These are phyloP conservation scores for Galago senegalensis DNA, from an alignment of 2,797 vertebrate genomes.

Conservation along the genomic window DNA sequence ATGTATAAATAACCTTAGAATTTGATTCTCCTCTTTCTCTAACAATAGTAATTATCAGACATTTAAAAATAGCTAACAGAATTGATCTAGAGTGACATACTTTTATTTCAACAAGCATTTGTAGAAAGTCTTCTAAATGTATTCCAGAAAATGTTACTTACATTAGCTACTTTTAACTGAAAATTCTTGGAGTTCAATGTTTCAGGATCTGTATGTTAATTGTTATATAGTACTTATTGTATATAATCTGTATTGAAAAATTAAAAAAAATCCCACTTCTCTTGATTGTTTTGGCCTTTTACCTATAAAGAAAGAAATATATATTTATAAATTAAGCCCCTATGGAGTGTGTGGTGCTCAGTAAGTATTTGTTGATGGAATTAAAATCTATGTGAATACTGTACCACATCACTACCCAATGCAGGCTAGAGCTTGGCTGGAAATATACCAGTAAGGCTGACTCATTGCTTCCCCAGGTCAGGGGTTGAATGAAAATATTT, in stretches of 20 bases:
- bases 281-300: neutral
- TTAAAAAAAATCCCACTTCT: neutral
- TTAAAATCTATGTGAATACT: slow-evolving; percentile 23
- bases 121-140: slow-evolving; percentile 41
- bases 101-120: slow-evolving; percentile 53
- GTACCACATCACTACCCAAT: neutral
- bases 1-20: neutral
- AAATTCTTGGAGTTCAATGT: slow-evolving; percentile 38
- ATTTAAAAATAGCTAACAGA: slow-evolving; percentile 9
- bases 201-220: slow-evolving; percentile 11
- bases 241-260: neutral
- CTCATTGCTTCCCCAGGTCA: neutral
- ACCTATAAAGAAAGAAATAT: neutral
- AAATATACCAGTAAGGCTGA: neutral
- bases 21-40: slow-evolving; percentile 21
- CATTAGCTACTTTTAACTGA: neutral
- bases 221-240: slow-evolving; percentile 7
- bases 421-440: neutral
- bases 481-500: neutral
- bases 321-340: neutral
- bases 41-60: neutral
- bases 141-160: slow-evolving; percentile 11
- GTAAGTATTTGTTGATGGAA: slow-evolving; percentile 8
- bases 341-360: neutral
- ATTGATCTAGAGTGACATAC: neutral